phyloP scores from a whole-genome alignment of 2,888 invertebrate genomes.

The Sabatieria punctata region DNA sequence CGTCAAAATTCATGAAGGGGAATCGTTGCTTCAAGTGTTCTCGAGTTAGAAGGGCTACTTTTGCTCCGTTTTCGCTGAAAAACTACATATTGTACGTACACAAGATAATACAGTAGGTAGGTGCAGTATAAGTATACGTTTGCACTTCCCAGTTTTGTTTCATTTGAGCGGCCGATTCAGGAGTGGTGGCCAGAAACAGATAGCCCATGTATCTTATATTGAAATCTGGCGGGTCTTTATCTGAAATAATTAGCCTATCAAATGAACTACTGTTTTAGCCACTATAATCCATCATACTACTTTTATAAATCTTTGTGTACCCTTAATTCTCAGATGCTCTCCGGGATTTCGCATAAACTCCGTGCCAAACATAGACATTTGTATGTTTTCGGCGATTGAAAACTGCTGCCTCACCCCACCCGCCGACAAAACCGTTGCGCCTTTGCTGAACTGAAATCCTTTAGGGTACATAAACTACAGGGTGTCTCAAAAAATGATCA shows the following conservation, averaged over 20 bases:
- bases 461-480: no score
- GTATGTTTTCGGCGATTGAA: slow-evolving; percentile 73
- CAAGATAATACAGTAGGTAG: no score
- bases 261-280: no score
- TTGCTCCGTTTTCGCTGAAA: slow-evolving; percentile 53
- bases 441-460: slow-evolving; percentile 51
- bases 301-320: slow-evolving; percentile 32
- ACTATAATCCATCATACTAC: no score
- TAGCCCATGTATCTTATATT: slow-evolving; percentile 72
- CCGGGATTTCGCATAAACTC: slow-evolving; percentile 62
- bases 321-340: slow-evolving; percentile 38
- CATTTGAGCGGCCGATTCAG: slow-evolving; percentile 53
- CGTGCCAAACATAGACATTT: slow-evolving; percentile 67
- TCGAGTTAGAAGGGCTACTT: slow-evolving; percentile 53
- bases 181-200: slow-evolving; percentile 56
- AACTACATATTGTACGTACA: no score
- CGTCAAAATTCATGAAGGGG: slow-evolving; percentile 77
- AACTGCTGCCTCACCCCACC: slow-evolving; percentile 83
- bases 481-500: no score
- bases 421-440: slow-evolving; percentile 19
- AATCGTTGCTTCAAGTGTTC: slow-evolving; percentile 53
- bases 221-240: slow-evolving; percentile 46
- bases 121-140: no score
- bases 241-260: no score
- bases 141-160: slow-evolving; percentile 42